A percentile compares a stretch with the other conserved stretches of the same genome.
Evolutionary conservation across 2,113 vertebrate genomes (phyloP).

Genomic region (Takifugu flavidus): DNA sequence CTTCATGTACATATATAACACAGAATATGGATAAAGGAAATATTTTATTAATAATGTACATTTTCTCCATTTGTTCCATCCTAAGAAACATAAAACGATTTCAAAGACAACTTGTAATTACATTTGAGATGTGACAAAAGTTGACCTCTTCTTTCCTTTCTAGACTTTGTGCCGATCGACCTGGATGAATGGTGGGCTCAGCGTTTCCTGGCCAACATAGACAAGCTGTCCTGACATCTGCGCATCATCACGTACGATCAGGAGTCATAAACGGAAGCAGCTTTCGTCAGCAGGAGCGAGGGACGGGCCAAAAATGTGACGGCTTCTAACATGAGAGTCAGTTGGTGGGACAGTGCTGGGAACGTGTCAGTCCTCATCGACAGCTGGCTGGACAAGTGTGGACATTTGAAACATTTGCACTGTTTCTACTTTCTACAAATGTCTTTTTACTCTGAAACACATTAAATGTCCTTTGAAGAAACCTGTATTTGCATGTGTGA

Average conservation of each 20-base stretch:
- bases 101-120: too few relatives aligned
- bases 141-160: background rate
- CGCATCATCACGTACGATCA: conserved; percentile 10
- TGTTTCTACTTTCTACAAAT: conserved; percentile 12
- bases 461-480: conserved; percentile 61
- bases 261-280: conserved; percentile 12
- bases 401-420: background rate
- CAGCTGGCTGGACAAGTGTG: conserved; percentile 12
- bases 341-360: conserved; percentile 29
- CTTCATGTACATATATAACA: too few relatives aligned
- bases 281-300: background rate
- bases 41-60: too few relatives aligned
- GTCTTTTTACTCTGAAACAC: conserved; percentile 39
- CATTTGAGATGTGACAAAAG: background rate
- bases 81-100: too few relatives aligned
- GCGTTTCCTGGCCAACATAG: conserved; percentile 87
- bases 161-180: conserved; percentile 89
- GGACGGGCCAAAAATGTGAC: background rate
- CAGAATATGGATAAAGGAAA: too few relatives aligned
- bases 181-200: conserved; percentile 95
- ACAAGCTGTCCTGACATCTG: conserved; percentile 75
- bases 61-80: too few relatives aligned
- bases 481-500: background rate
- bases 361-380: background rate
- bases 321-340: conserved; percentile 16